Evolutionary conservation across 2,113 vertebrate species (phyloP), one percentile per base, ranked within the genome.

Genomic region (Ammodytes dubius): DNA sequence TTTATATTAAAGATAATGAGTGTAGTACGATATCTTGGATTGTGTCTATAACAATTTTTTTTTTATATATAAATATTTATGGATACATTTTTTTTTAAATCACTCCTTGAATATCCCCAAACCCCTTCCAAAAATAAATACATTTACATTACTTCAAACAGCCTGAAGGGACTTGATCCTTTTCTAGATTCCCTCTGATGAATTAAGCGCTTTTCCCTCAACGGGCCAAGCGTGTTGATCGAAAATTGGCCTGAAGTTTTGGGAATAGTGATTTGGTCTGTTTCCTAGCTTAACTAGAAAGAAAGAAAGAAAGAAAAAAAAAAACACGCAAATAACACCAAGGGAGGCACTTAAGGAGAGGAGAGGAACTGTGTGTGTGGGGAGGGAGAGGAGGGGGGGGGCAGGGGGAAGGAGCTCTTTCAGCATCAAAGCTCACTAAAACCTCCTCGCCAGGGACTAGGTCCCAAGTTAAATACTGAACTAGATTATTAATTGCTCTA

Each of bases 391-490:
- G 56, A 72, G 64, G 45, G 19, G 5, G 27, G 6, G 37, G 82
- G 11, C 46, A n/a, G 47, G 68, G 56, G 74, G 64, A 37, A 81
- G 85, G 45, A 75, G 87, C 83, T 89, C 77, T 87, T 90, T 86
- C 83, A 88, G 93, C 93, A 91, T 95, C 93, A 95, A 95, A 95
- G 92, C 88, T 83, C 91, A 88, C 91, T 93, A 92, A 93, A 93
- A 88, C 82, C 89, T 79, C 79, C 82, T 83, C 93, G 88, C 90
- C 59, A 77, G 91, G 92, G 94, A 94, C 74, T 40, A 7, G 86
- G 91, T 95, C 93, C 93, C 93, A 92, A 91, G 93, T 91, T 95
- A 95, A 93, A 93, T 87, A 92, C 91, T 94, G 91, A 95, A 92
- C 91, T 87, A 93, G 90, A 92, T 95, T 93, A 95, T 95, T 94